Evolutionary conservation across 2,113 vertebrate species (phyloP).

Genomic region (Himantopus leucocephalus): DNA sequence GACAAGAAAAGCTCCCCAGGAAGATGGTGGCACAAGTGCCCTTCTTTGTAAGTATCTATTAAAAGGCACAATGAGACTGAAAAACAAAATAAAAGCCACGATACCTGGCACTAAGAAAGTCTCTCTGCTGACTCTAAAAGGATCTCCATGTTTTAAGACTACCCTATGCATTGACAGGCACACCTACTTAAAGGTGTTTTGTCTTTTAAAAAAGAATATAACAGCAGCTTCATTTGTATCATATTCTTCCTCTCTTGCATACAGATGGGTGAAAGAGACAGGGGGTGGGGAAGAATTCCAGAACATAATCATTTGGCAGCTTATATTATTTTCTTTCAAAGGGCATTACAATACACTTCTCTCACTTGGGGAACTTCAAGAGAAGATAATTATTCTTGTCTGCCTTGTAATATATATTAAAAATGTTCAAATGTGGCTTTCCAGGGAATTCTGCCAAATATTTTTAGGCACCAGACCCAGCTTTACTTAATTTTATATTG

Average conservation of each 20-base stretch:
- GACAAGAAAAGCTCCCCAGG: background rate
- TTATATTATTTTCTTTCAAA: conserved; percentile 70
- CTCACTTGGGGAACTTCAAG: conserved; percentile 77
- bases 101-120: background rate
- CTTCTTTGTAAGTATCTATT: background rate
- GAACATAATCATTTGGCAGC: conserved; percentile 56
- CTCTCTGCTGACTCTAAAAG: background rate
- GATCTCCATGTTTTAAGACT: background rate
- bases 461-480: conserved; percentile 84
- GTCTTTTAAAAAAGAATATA: background rate
- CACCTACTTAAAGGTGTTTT: background rate
- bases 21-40: background rate
- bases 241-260: background rate
- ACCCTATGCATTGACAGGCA: background rate
- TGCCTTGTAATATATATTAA: conserved; percentile 88
- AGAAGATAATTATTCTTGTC: conserved; percentile 89
- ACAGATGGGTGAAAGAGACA: background rate
- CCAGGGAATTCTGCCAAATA: conserved; percentile 84
- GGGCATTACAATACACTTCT: conserved; percentile 69
- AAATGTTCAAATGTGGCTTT: conserved; percentile 89
- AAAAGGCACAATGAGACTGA: background rate
- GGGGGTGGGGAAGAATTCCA: conserved; percentile 5
- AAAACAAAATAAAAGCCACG: background rate
- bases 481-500: conserved; percentile 83
- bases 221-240: background rate